Percentiles rank a stretch among this genome's conserved stretches.
Evolutionary conservation across 2,797 vertebrate genomes (phyloP).

Genomic region (Trematomus bernacchii): DNA sequence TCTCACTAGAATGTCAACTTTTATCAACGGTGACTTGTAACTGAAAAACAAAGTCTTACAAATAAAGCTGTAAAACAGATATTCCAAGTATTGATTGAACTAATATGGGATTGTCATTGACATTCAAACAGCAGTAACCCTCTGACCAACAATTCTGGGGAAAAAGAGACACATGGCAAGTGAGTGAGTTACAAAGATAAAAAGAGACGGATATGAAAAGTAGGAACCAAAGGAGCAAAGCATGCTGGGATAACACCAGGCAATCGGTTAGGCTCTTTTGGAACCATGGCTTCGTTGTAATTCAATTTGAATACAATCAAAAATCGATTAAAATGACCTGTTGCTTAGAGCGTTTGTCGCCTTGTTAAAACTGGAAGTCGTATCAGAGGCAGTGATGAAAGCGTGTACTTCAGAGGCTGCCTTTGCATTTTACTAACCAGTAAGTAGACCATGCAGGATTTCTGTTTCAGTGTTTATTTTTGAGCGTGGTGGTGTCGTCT

Average conservation of each 20-base stretch:
- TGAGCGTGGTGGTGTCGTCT: constrained; percentile 64
- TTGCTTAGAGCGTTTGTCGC: background rate
- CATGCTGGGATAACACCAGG: background rate
- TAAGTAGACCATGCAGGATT: constrained; percentile 9
- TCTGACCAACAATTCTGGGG: background rate
- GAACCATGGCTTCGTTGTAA: constrained; percentile 1
- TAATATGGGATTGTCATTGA: no score
- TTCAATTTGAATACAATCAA: constrained; percentile 11
- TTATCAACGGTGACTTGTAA: background rate
- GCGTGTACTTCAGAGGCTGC: background rate
- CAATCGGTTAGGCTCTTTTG: background rate
- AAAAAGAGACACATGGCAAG: background rate
- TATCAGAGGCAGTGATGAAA: background rate
- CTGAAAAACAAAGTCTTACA: constrained; percentile 4
- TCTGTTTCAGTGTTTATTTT: constrained; percentile 73
- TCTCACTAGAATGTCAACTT: background rate
- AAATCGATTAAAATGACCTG: constrained; percentile 30
- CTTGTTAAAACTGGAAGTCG: background rate
- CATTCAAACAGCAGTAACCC: background rate
- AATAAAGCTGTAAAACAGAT: background rate
- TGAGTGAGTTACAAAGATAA: constrained; percentile 5
- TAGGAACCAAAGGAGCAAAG: background rate
- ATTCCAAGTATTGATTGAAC: no score
- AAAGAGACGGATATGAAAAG: constrained; percentile 28
- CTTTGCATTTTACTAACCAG: constrained; percentile 15